Conservation (phyloP, 2,113 vertebrate genomes). For the Macheiramphus alcinus region DNA sequence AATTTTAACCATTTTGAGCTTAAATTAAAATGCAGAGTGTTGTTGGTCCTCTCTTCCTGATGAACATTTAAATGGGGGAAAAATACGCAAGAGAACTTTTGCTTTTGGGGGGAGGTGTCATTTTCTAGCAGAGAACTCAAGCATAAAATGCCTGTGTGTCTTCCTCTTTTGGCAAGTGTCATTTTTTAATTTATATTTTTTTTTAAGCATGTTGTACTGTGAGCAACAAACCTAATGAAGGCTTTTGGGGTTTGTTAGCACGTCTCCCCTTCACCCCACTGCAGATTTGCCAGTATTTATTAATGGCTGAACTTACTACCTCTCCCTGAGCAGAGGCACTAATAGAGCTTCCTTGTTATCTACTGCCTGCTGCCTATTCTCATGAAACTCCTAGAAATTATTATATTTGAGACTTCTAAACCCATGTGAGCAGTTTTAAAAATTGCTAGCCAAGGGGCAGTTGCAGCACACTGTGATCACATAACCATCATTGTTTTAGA, state of each 20-base stretch:
- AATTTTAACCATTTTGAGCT: not conserved
- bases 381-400: not conserved
- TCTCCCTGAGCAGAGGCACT: not conserved
- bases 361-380: not conserved
- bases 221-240: not conserved
- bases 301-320: not conserved
- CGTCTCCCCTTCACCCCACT: not conserved
- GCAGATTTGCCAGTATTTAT: not conserved
- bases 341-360: not conserved
- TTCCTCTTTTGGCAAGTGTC: not conserved
- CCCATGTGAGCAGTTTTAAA: not conserved
- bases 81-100: not conserved
- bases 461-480: not conserved
- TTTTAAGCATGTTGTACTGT: not conserved
- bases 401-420: not conserved
- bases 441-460: not conserved
- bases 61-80: not conserved
- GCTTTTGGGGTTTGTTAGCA: not conserved
- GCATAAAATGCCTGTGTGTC: not conserved
- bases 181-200: not conserved
- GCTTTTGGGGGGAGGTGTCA: not conserved
- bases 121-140: not conserved
- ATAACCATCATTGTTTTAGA: not conserved
- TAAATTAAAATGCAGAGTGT: not conserved
- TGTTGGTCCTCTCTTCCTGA: not conserved